A percentile compares a stretch with the other conserved stretches of the same genome.
phyloP scores from a whole-genome alignment of 2,888 invertebrate species.

The Drosophila anomelani region DNA sequence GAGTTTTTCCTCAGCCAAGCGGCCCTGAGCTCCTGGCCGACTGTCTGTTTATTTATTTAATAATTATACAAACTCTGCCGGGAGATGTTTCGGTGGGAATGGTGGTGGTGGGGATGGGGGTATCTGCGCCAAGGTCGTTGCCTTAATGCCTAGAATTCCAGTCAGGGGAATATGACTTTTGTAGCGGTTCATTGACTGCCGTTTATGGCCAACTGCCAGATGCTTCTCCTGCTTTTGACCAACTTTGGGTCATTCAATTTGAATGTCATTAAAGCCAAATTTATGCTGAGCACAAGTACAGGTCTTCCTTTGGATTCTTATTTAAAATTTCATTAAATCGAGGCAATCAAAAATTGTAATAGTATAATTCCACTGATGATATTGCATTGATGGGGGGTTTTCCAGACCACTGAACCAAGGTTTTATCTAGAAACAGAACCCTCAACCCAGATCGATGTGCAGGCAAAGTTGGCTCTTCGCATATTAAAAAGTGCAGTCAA shows the following conservation, averaged over 20 bases:
- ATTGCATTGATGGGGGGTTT: slow-evolving; percentile 48
- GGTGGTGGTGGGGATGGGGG: background rate
- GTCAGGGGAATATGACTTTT: slow-evolving; percentile 21
- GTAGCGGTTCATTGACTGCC: slow-evolving; percentile 54
- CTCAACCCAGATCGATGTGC: slow-evolving; percentile 28
- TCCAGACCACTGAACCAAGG: slow-evolving; percentile 53
- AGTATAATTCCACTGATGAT: slow-evolving; percentile 35
- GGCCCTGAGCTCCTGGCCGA: slow-evolving; percentile 2
- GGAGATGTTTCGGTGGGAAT: background rate
- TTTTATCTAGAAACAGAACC: slow-evolving; percentile 6
- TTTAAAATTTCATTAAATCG: slow-evolving; percentile 35
- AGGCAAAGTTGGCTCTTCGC: slow-evolving; percentile 22
- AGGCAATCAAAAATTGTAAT: slow-evolving; percentile 34
- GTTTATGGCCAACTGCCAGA: slow-evolving; percentile 46
- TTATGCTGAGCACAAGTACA: slow-evolving; percentile 63
- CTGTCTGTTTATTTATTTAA: slow-evolving; percentile 71
- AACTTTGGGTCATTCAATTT: slow-evolving; percentile 58
- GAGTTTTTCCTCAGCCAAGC: slow-evolving; percentile 2
- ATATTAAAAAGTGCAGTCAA: slow-evolving; percentile 59
- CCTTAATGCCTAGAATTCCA: slow-evolving; percentile 41
- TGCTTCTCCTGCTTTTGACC: slow-evolving; percentile 39
- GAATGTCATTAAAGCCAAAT: slow-evolving; percentile 63
- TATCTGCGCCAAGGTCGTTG: slow-evolving; percentile 55
- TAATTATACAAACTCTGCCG: slow-evolving; percentile 70
- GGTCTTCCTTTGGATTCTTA: slow-evolving; percentile 6